A percentile compares a stretch with the other conserved stretches of the same genome.
These are phyloP conservation scores for Callimorpha dominula DNA, from an alignment of 2,888 invertebrate genomes.

Conservation along the genomic window DNA sequence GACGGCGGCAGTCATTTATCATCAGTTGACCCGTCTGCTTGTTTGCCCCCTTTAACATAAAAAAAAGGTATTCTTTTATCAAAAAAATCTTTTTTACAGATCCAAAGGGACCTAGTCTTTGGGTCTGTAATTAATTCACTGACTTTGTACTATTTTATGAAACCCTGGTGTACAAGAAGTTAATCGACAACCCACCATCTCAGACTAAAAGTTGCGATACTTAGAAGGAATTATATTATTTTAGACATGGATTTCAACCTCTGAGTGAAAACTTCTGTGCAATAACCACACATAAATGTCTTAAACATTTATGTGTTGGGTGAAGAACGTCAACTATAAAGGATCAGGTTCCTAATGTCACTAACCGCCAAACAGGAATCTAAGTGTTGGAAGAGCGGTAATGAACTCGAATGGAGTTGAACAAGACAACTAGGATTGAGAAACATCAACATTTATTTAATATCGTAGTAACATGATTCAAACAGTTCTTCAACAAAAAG, in stretches of 20 bases:
- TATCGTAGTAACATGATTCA: not conserved
- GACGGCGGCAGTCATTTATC: too few relatives aligned
- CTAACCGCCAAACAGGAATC: constrained; percentile 5
- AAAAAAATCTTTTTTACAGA: too few relatives aligned
- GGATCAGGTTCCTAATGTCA: constrained; percentile 2
- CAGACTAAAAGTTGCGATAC: too few relatives aligned
- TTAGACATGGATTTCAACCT: not conserved
- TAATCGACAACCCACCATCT: too few relatives aligned
- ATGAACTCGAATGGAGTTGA: constrained; percentile 2
- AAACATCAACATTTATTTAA: not conserved
- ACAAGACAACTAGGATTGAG: constrained; percentile 1
- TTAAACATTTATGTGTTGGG: constrained; percentile 6
- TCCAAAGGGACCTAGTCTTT: too few relatives aligned
- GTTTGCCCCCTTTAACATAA: too few relatives aligned
- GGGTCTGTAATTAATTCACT: too few relatives aligned
- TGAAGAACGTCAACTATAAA: not conserved
- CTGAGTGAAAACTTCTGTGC: not conserved
- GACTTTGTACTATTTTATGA: too few relatives aligned
- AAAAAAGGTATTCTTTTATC: too few relatives aligned
- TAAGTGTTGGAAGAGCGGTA: constrained; percentile 5
- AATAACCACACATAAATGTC: not conserved
- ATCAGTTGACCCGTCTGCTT: too few relatives aligned
- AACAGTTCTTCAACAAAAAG: not conserved
- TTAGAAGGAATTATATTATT: not conserved
- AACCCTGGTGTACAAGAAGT: too few relatives aligned